phyloP scores from a whole-genome alignment of 2,888 invertebrate genomes.

The Euproctis similis region DNA sequence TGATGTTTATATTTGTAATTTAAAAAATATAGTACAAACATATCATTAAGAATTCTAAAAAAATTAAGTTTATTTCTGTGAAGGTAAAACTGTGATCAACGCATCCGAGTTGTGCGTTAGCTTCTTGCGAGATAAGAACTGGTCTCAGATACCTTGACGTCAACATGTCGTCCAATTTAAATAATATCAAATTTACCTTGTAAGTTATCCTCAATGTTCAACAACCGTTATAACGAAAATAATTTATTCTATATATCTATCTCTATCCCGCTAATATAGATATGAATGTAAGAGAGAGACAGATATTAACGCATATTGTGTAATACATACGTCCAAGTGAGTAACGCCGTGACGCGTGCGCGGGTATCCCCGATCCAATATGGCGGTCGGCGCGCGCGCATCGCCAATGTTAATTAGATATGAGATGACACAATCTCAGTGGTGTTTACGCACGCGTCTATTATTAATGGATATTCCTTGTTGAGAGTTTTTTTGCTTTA shows the following conservation, averaged over 20 bases:
- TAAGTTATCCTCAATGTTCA: not conserved
- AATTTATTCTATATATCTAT: not conserved
- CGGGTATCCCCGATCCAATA: conserved; percentile 4
- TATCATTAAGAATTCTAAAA: no score
- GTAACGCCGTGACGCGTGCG: not conserved
- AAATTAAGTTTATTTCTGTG: no score
- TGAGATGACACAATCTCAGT: not conserved
- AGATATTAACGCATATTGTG: not conserved
- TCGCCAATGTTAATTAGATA: conserved; percentile 2
- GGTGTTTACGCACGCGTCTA: conserved; percentile 1
- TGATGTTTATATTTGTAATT: no score
- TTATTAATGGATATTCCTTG: no score
- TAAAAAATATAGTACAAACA: no score
- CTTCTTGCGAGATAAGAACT: no score
- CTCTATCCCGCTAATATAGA: not conserved
- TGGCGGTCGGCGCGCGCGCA: conserved; percentile 7
- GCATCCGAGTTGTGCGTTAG: no score
- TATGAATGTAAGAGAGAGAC: not conserved
- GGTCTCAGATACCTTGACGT: no score
- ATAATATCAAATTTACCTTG: no score
- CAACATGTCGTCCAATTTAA: no score
- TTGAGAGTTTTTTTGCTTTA: no score
- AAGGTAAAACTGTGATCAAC: no score
- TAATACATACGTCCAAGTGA: not conserved
- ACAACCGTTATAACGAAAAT: not conserved